These are phyloP conservation scores for Corythoichthys haematopterus DNA, from an alignment of 2,113 vertebrate genomes.

Conservation along the genomic window DNA sequence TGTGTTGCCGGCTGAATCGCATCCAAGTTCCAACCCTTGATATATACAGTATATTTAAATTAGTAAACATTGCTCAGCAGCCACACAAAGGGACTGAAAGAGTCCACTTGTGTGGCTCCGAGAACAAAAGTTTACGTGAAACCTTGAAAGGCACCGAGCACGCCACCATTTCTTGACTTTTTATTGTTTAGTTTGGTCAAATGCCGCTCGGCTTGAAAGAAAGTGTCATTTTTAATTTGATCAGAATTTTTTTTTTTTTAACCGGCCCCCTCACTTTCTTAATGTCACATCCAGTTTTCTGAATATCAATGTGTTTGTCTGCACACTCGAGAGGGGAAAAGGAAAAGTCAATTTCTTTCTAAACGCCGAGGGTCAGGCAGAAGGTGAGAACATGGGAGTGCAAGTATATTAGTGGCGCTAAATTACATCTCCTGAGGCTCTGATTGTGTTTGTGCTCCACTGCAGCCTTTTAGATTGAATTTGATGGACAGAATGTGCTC, in stretches of 20 bases:
- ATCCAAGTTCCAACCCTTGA: too few relatives aligned
- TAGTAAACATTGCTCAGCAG: too few relatives aligned
- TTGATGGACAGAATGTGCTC: not conserved
- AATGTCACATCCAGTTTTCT: slow-evolving; percentile 52
- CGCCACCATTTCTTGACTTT: not conserved
- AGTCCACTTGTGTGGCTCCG: too few relatives aligned
- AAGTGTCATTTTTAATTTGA: slow-evolving; percentile 43
- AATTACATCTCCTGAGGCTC: slow-evolving; percentile 2
- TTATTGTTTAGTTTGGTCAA: slow-evolving; percentile 2
- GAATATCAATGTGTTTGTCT: slow-evolving; percentile 45
- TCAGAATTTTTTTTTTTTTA: not conserved
- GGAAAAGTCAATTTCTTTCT: slow-evolving; percentile 34
- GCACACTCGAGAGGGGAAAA: not conserved
- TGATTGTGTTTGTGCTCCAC: slow-evolving; percentile 10
- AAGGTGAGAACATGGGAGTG: slow-evolving; percentile 10
- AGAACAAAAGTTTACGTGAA: not conserved
- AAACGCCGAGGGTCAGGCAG: slow-evolving; percentile 38
- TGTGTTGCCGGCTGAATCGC: too few relatives aligned
- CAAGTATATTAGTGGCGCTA: not conserved
- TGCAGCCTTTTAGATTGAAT: not conserved
- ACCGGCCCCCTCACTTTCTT: slow-evolving; percentile 26
- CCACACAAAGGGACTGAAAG: too few relatives aligned
- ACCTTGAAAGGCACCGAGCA: not conserved
- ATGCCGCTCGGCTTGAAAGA: slow-evolving; percentile 13
- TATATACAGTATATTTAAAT: too few relatives aligned